Percentiles rank a stretch among this genome's conserved stretches.
Evolutionary conservation across 2,113 vertebrate genomes (phyloP).

Genomic region (Herpailurus yagouaroundi): DNA sequence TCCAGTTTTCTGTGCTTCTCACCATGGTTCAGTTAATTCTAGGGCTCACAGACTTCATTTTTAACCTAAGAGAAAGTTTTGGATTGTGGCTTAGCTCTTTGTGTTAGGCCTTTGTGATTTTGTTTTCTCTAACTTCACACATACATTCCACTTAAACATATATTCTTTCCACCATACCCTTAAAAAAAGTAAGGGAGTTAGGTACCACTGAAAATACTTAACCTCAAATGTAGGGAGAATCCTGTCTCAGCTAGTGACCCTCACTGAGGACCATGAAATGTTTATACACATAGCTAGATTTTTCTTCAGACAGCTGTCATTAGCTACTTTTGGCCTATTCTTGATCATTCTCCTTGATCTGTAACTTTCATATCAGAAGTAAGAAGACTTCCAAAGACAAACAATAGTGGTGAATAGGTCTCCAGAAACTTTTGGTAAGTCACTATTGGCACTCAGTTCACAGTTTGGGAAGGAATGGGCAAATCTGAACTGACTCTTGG

Average conservation of each 20-base stretch:
- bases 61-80: constrained; percentile 41
- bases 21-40: neutral
- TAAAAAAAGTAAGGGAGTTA: neutral
- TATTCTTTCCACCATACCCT: neutral
- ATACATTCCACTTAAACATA: constrained; percentile 7
- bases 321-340: neutral
- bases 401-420: neutral
- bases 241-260: neutral
- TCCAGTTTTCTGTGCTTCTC: neutral
- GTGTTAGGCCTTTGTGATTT: constrained; percentile 34
- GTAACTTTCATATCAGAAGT: neutral
- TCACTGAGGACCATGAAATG: neutral
- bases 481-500: neutral
- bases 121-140: constrained; percentile 55
- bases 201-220: neutral
- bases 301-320: neutral
- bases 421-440: neutral
- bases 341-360: neutral
- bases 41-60: constrained; percentile 3
- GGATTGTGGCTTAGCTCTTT: constrained; percentile 56
- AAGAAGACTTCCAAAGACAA: neutral
- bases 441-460: neutral
- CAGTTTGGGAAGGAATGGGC: neutral
- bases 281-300: neutral
- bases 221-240: neutral